Evolutionary conservation across 2,888 invertebrate genomes (phyloP), one percentile per base, ranked within the genome.

Genomic region (Amiota minor): DNA sequence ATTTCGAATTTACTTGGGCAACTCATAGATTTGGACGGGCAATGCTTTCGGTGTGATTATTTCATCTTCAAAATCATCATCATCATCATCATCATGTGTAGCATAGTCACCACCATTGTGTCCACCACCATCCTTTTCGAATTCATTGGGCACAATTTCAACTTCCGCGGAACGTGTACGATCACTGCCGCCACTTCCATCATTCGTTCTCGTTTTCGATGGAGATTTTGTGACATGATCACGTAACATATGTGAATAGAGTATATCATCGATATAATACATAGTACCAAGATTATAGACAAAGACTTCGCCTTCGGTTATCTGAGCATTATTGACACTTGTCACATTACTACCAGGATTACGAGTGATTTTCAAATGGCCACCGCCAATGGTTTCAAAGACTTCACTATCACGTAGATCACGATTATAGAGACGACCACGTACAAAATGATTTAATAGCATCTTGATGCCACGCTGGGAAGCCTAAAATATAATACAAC

Each of bases 241-340:
- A 55, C 86, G 86, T 46, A 90, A 79, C 72, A 90, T 84, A 71
- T 90, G 89, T 18, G 90, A 89, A 83, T 92, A 92, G 9, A 93
- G 88, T 73, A 93, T 91, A 79, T 91, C 91, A 81, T 93, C 92
- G 74, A 93, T 90, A 82, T 92, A 92, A 86, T 92, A 93, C 92
- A 93, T 92, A 74, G 92, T 93, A 64, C 93, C 93, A 79, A 93
- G 86, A 85, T 93, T 93, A 86, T 93, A 93, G 55, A 93, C 92
- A 82, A 92, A 93, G 23, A 92, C 91, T 87, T 93, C 92, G 80
- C 91, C 91, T 85, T 93, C 92, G 20, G 92, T 91, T 56, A 93
- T 92, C 78, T 91, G 90, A 14, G 92, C 92, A 76, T 92, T 91
- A 81, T 92, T 92, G 9, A 92, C 90, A 72, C 87, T 85, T 53